Conservation (phyloP, 2,888 invertebrate genomes). For the Lagria hirta region DNA sequence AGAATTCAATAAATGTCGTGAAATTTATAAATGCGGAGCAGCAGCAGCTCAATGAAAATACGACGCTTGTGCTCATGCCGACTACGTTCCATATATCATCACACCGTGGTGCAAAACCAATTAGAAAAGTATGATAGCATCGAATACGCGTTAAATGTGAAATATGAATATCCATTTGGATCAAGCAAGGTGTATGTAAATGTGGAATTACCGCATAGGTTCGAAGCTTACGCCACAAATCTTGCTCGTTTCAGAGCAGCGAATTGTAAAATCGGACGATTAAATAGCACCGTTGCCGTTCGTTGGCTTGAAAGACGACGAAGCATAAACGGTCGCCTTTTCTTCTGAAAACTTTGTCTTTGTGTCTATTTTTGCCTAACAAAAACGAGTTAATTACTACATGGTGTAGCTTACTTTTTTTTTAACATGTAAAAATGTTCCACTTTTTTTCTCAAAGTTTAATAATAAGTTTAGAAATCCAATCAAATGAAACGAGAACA, state of each 20-base stretch:
- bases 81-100: conserved; percentile 20
- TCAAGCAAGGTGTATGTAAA: conserved; percentile 36
- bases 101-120: conserved; percentile 36
- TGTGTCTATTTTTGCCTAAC: no score
- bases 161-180: conserved; percentile 40
- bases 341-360: no score
- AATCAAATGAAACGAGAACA: no score
- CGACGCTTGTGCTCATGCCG: conserved; percentile 13
- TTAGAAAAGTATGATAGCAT: conserved; percentile 40
- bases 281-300: conserved; percentile 32
- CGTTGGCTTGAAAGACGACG: conserved; percentile 21
- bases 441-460: no score
- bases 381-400: no score
- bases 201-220: conserved; percentile 30
- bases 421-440: no score
- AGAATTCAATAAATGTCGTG: conserved; percentile 19
- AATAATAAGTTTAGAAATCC: no score
- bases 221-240: conserved; percentile 35
- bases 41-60: conserved; percentile 15
- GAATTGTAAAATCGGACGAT: conserved; percentile 41
- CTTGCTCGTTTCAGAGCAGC: conserved; percentile 37
- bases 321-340: conserved; percentile 12
- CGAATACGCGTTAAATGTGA: conserved; percentile 39
- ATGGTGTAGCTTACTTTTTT: no score
- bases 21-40: conserved; percentile 22